Conservation (phyloP, 2,113 vertebrate genomes). For the Myocastor coypus region DNA sequence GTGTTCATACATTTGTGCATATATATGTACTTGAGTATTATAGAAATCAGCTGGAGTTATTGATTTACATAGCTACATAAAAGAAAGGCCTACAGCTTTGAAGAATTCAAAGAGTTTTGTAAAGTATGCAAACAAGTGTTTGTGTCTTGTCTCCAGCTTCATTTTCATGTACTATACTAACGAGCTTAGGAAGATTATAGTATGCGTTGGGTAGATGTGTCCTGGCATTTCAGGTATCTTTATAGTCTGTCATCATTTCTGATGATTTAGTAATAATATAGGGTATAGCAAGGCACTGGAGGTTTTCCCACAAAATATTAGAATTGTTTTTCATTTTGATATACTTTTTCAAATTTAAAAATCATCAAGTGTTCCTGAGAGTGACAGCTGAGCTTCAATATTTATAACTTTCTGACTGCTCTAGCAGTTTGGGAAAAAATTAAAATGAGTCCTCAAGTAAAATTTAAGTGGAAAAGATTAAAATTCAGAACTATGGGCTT, state of each 20-base stretch:
- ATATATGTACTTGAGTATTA: background rate
- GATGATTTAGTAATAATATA: conserved; percentile 55
- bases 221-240: background rate
- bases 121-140: background rate
- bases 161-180: conserved; percentile 12
- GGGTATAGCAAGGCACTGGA: conserved; percentile 53
- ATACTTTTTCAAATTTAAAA: conserved; percentile 76
- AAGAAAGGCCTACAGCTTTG: background rate
- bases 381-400: conserved; percentile 80
- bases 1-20: background rate
- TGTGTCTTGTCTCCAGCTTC: background rate
- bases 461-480: conserved; percentile 82
- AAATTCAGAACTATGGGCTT: conserved; percentile 78
- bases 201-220: background rate
- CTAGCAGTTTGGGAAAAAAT: conserved; percentile 48
- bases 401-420: conserved; percentile 82
- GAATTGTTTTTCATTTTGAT: conserved; percentile 79
- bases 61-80: background rate
- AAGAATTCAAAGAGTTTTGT: background rate
- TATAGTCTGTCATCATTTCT: conserved; percentile 28
- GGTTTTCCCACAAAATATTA: conserved; percentile 71
- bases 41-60: background rate
- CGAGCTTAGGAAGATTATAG: background rate
- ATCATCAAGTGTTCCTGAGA: conserved; percentile 79
- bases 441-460: conserved; percentile 73